phyloP scores from a whole-genome alignment of 2,797 vertebrate species.

The Lacerta viridis region DNA sequence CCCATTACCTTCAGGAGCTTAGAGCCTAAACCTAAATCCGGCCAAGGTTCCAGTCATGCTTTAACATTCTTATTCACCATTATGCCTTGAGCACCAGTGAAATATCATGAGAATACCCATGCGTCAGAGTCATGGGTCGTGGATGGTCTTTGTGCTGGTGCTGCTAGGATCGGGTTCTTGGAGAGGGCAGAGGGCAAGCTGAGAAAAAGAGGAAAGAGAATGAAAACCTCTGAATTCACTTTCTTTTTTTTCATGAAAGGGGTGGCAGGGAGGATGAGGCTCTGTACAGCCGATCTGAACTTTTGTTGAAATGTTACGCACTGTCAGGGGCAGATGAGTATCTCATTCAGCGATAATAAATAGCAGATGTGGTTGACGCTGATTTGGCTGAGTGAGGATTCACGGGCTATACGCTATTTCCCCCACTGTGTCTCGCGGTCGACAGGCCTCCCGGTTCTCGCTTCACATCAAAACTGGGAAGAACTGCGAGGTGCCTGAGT shows the following conservation, averaged over 20 bases:
- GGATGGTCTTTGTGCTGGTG: background rate
- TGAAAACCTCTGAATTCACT: accelerated
- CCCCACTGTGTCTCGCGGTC: slow-evolving; percentile 25
- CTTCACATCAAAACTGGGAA: slow-evolving; percentile 53
- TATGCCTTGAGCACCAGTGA: no score
- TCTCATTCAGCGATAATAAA: background rate
- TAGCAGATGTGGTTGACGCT: slow-evolving; percentile 38
- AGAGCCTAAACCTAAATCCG: no score
- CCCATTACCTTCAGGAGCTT: no score
- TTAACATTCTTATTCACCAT: background rate
- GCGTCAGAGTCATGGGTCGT: no score
- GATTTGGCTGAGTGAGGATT: slow-evolving; percentile 15
- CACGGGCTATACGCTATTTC: slow-evolving; percentile 26
- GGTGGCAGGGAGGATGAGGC: background rate
- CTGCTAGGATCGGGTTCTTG: background rate
- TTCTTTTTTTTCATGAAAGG: background rate
- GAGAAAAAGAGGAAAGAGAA: background rate
- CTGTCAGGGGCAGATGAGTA: slow-evolving; percentile 9
- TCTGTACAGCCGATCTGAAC: background rate
- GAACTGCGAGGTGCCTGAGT: slow-evolving; percentile 36
- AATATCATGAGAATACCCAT: background rate
- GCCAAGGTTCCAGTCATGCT: no score
- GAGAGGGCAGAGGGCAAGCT: background rate
- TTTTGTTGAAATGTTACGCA: slow-evolving; percentile 36
- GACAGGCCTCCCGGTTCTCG: slow-evolving; percentile 28